phyloP scores from a whole-genome alignment of 1,140 invertebrate genomes.

The Aphidius ervi region DNA sequence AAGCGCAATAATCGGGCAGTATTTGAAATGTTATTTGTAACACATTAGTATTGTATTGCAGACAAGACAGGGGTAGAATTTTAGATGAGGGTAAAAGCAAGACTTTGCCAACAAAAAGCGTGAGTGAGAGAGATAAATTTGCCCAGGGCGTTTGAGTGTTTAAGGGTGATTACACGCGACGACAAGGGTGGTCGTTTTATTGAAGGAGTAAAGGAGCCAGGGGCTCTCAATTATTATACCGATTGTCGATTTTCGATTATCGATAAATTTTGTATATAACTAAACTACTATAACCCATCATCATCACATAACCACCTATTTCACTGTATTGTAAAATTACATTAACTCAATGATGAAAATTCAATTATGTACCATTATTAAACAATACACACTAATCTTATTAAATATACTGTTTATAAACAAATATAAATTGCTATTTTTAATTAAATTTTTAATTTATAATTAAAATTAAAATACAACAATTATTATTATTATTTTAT shows the following conservation, averaged over 20 bases:
- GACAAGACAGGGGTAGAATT: constrained; percentile 10
- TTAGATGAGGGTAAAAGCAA: too few species aligned
- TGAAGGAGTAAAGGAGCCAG: constrained; percentile 37
- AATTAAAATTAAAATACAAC: too few species aligned
- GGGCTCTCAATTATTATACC: constrained; percentile 36
- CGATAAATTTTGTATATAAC: not conserved
- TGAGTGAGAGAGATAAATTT: constrained; percentile 1
- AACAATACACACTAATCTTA: too few species aligned
- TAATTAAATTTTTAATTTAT: too few species aligned
- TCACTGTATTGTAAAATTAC: too few species aligned
- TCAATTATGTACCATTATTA: too few species aligned
- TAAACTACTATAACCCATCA: not conserved
- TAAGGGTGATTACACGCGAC: constrained; percentile 54
- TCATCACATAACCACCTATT: too few species aligned
- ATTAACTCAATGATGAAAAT: too few species aligned
- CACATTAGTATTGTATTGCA: constrained; percentile 54
- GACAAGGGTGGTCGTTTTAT: constrained; percentile 51
- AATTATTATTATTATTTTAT: too few species aligned
- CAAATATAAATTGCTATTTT: too few species aligned
- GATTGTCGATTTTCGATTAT: not conserved
- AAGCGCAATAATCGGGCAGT: constrained; percentile 48
- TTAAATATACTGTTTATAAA: too few species aligned
- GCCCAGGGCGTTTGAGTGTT: constrained; percentile 50
- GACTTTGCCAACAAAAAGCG: not conserved
- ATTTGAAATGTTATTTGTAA: constrained; percentile 54